Percentiles rank a stretch among this genome's conserved stretches.
Evolutionary conservation across 2,888 invertebrate species (phyloP).

Genomic region (Pollenia griseotomentosa): DNA sequence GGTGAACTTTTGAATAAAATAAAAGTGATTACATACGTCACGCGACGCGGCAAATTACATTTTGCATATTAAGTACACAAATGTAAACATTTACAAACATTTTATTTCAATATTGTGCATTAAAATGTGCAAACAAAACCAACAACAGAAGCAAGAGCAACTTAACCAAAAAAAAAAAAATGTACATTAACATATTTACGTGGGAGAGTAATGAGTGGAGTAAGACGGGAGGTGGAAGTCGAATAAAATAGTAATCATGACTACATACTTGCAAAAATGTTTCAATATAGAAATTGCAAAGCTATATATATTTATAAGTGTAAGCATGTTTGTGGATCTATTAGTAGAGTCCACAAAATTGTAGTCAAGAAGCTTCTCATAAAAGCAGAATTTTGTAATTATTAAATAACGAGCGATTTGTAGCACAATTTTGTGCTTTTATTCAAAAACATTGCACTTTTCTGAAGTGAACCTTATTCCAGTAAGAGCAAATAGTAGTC

Average conservation of each 20-base stretch:
- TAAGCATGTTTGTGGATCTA: neutral
- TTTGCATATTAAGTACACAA: conserved; percentile 74
- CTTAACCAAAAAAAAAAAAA: neutral
- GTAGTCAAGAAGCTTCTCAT: too few relatives aligned
- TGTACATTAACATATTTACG: neutral
- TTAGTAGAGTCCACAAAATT: neutral
- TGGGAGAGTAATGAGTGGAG: neutral
- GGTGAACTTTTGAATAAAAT: conserved; percentile 68
- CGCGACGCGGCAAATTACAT: conserved; percentile 81
- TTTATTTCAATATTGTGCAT: conserved; percentile 46
- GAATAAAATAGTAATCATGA: conserved; percentile 44
- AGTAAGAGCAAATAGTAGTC: too few relatives aligned
- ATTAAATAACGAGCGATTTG: too few relatives aligned
- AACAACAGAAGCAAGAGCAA: conserved; percentile 1
- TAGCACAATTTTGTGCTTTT: too few relatives aligned
- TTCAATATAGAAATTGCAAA: conserved; percentile 15
- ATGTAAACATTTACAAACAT: conserved; percentile 61
- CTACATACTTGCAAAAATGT: conserved; percentile 6
- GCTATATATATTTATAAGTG: too few relatives aligned
- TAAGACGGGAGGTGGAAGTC: neutral
- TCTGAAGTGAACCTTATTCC: too few relatives aligned
- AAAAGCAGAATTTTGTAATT: too few relatives aligned
- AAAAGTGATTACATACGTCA: conserved; percentile 82
- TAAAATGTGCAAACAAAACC: conserved; percentile 24
- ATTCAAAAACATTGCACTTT: too few relatives aligned